Evolutionary conservation across 2,797 vertebrate species (phyloP).

Genomic region (Melanotaenia parkinsoni): DNA sequence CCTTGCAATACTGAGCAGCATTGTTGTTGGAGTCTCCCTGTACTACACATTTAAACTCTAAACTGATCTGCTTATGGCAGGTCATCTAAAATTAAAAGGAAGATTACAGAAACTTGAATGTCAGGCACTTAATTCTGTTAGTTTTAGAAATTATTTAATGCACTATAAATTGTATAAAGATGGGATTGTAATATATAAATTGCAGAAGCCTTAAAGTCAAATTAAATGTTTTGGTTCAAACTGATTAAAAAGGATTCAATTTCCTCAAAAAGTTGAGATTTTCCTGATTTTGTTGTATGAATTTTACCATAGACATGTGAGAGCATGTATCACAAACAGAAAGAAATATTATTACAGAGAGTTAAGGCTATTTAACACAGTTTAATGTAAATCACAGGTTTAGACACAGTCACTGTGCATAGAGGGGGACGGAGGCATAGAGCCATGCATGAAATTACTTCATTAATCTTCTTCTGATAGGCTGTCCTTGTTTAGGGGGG

Average conservation of each 20-base stretch:
- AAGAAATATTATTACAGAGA: slow-evolving; percentile 80
- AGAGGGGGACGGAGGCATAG: slow-evolving; percentile 77
- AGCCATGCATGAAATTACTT: slow-evolving; percentile 90
- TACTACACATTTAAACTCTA: slow-evolving; percentile 2
- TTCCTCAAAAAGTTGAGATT: slow-evolving; percentile 20
- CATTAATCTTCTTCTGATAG: slow-evolving; percentile 88
- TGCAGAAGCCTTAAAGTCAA: slow-evolving; percentile 23
- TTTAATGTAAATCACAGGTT: slow-evolving; percentile 83
- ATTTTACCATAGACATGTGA: slow-evolving; percentile 6
- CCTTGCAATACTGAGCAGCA: neutral
- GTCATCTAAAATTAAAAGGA: neutral
- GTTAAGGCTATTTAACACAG: slow-evolving; percentile 79
- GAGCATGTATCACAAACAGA: slow-evolving; percentile 63
- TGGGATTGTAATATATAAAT: slow-evolving; percentile 42
- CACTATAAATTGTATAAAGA: neutral
- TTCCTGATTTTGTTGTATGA: slow-evolving; percentile 22
- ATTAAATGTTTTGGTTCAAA: neutral
- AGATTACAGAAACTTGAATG: neutral
- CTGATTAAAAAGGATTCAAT: neutral
- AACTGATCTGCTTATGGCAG: neutral
- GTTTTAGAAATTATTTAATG: neutral
- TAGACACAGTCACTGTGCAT: slow-evolving; percentile 80
- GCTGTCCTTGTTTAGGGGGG: slow-evolving; percentile 80
- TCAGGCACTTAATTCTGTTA: neutral
- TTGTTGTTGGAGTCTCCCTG: slow-evolving; percentile 5